A percentile compares a stretch with the other conserved stretches of the same genome.
phyloP scores from a whole-genome alignment of 2,888 invertebrate species.

The Aquatica leii region DNA sequence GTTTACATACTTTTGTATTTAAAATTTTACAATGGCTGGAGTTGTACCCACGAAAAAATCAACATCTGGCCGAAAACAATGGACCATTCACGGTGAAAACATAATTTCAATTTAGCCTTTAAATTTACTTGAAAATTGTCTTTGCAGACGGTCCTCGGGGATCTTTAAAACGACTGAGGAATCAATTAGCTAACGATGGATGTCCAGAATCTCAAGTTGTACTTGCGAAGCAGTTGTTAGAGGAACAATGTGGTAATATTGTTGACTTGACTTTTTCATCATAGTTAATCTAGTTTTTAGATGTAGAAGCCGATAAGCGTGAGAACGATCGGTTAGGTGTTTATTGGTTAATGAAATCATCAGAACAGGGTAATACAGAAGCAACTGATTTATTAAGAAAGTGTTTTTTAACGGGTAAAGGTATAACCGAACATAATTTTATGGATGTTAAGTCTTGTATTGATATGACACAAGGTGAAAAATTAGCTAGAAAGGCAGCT shows the following conservation, averaged over 20 bases:
- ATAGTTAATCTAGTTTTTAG: no score
- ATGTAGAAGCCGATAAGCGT: slow-evolving; percentile 72
- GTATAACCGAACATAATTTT: slow-evolving; percentile 77
- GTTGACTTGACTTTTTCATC: no score
- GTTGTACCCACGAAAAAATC: slow-evolving; percentile 66
- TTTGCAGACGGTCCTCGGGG: slow-evolving; percentile 72
- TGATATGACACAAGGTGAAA: slow-evolving; percentile 85
- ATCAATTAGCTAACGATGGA: slow-evolving; percentile 86
- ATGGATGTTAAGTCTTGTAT: slow-evolving; percentile 80
- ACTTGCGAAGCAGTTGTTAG: slow-evolving; percentile 82
- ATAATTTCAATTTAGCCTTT: not conserved
- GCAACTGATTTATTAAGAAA: slow-evolving; percentile 81
- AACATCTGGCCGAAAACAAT: slow-evolving; percentile 74
- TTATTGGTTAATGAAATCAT: slow-evolving; percentile 92
- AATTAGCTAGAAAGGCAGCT: slow-evolving; percentile 86
- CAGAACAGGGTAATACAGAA: slow-evolving; percentile 89
- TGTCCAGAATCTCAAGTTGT: slow-evolving; percentile 90
- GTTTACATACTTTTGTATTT: not conserved
- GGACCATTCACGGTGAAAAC: slow-evolving; percentile 75
- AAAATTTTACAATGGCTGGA: slow-evolving; percentile 62
- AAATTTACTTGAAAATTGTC: slow-evolving; percentile 1
- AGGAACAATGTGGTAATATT: slow-evolving; percentile 77
- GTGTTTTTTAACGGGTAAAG: slow-evolving; percentile 76
- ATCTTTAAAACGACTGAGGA: slow-evolving; percentile 69
- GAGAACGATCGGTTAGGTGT: slow-evolving; percentile 85